Conservation (phyloP, 1,140 invertebrate species). For the Drosophila takahashii region DNA sequence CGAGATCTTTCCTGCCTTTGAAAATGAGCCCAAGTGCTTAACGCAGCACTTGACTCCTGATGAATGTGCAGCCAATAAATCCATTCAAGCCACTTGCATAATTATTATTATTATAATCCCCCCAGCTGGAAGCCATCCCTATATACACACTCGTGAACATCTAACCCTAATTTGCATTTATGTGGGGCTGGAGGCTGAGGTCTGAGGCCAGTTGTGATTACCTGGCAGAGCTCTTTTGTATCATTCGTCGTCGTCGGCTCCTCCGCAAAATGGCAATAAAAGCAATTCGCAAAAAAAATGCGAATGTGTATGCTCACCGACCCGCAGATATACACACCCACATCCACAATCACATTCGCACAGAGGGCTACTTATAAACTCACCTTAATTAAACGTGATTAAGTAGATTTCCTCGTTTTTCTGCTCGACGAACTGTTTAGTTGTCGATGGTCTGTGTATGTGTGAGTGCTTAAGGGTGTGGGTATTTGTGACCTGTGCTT, state of each 20-base stretch:
- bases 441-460: conserved; percentile 58
- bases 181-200: conserved; percentile 45
- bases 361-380: conserved; percentile 72
- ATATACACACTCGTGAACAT: conserved; percentile 40
- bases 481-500: conserved; percentile 52
- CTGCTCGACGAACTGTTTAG: conserved; percentile 80
- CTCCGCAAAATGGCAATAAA: conserved; percentile 71
- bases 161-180: conserved; percentile 83
- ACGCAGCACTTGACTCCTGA: conserved; percentile 60
- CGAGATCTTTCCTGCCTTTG: conserved; percentile 24
- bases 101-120: conserved; percentile 81
- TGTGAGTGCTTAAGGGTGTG: conserved; percentile 9
- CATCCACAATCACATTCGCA: conserved; percentile 14
- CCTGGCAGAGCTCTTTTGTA: conserved; percentile 66
- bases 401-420: conserved; percentile 83
- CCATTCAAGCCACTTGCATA: conserved; percentile 70
- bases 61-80: conserved; percentile 78
- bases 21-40: conserved; percentile 1
- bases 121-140: conserved; percentile 3
- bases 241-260: conserved; percentile 47
- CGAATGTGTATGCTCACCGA: conserved; percentile 13
- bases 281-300: conserved; percentile 72
- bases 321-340: conserved; percentile 30
- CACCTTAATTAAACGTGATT: conserved; percentile 83
- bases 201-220: conserved; percentile 45